Conservation (phyloP, 2,888 invertebrate species). For the Campoplex nolae region DNA sequence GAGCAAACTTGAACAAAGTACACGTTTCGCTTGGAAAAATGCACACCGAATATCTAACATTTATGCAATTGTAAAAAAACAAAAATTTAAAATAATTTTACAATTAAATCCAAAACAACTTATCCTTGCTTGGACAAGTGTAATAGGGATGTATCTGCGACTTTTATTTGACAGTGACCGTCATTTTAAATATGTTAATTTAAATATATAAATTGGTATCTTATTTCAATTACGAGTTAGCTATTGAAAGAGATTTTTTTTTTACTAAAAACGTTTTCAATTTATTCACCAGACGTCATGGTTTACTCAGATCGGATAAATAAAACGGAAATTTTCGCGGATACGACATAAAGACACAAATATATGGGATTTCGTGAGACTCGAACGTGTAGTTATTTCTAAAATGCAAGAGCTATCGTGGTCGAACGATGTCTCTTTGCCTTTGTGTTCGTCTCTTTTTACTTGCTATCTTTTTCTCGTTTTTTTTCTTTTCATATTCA, state of each 20-base stretch:
- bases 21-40: not conserved
- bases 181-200: not conserved
- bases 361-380: slow-evolving; percentile 4
- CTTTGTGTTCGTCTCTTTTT: not conserved
- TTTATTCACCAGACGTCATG: too few species aligned
- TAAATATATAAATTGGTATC: not conserved
- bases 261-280: too few species aligned
- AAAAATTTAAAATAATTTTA: not conserved
- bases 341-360: not conserved
- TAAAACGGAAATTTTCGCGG: too few species aligned
- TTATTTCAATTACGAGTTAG: too few species aligned
- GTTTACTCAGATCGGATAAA: too few species aligned
- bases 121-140: too few species aligned
- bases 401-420: slow-evolving; percentile 4
- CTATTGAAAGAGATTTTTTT: too few species aligned
- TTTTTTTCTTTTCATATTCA: not conserved
- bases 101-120: not conserved
- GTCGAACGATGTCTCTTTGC: slow-evolving; percentile 42
- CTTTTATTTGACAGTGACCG: not conserved
- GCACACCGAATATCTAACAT: not conserved
- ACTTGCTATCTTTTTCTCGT: not conserved
- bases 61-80: not conserved
- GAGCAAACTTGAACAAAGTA: not conserved
- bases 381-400: slow-evolving; percentile 43
- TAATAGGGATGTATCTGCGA: not conserved